Percentiles rank a stretch among this genome's conserved stretches.
Evolutionary conservation across 1,140 invertebrate genomes (phyloP).

Genomic region (Drosophila navojoa): DNA sequence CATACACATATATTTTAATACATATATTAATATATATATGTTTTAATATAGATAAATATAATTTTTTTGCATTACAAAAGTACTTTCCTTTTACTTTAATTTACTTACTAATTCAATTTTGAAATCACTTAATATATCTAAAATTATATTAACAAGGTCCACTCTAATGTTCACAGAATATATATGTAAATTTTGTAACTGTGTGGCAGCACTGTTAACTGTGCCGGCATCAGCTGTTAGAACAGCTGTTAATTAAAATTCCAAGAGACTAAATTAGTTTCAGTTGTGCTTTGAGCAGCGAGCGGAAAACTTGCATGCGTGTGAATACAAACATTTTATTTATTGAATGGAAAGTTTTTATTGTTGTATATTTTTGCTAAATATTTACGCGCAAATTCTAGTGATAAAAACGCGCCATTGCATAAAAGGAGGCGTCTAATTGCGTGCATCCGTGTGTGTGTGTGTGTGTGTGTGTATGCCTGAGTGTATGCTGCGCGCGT

Average conservation of each 20-base stretch:
- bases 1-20: too few species aligned
- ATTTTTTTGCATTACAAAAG: too few species aligned
- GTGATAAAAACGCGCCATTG: background rate
- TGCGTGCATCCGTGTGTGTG: too few species aligned
- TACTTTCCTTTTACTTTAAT: too few species aligned
- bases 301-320: background rate
- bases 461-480: too few species aligned
- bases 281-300: conserved; percentile 33
- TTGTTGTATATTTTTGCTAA: background rate
- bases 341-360: conserved; percentile 35
- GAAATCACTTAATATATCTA: background rate
- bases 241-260: conserved; percentile 20
- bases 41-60: too few species aligned
- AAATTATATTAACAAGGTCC: background rate
- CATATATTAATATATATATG: too few species aligned
- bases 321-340: background rate
- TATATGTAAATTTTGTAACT: conserved; percentile 9
- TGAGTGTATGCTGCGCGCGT: background rate
- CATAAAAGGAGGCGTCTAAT: background rate
- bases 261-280: conserved; percentile 12
- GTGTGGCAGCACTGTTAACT: conserved; percentile 9
- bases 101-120: too few species aligned
- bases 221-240: conserved; percentile 28
- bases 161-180: background rate
- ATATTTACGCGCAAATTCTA: background rate